A percentile compares a stretch with the other conserved stretches of the same genome.
Conservation (phyloP, 1,140 invertebrate genomes). For the Mizuhopecten yessoensis region DNA sequence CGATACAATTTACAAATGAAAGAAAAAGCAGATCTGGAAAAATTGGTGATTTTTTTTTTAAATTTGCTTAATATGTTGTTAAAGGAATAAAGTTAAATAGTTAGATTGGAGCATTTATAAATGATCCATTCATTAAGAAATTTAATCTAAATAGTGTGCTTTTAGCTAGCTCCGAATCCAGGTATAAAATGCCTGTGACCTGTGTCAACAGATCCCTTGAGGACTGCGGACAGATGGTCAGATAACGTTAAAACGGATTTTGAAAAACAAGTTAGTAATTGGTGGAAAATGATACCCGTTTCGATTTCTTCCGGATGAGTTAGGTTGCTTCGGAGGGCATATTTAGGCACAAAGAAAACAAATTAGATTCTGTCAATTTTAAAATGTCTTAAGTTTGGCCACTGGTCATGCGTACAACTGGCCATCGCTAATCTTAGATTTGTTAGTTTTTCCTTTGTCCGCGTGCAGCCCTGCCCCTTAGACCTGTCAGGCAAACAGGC, state of each 20-base stretch:
- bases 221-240: not conserved
- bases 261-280: slow-evolving; percentile 39
- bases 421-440: not conserved
- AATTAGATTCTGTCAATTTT: slow-evolving; percentile 40
- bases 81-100: not conserved
- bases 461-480: not conserved
- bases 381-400: slow-evolving; percentile 33
- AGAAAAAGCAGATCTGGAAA: not conserved
- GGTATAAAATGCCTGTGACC: slow-evolving; percentile 2
- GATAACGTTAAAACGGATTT: slow-evolving; percentile 5
- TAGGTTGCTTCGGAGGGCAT: slow-evolving; percentile 13
- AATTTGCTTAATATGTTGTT: not conserved
- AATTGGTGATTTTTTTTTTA: not conserved
- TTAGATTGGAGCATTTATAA: not conserved
- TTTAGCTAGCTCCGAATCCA: not conserved
- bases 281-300: slow-evolving; percentile 37
- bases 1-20: not conserved
- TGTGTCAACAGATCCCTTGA: not conserved
- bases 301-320: slow-evolving; percentile 31
- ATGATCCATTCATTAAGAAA: not conserved
- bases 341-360: slow-evolving; percentile 27
- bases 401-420: not conserved
- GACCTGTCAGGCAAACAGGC: not conserved
- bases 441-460: slow-evolving; percentile 21
- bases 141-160: not conserved